Evolutionary conservation across 2,888 invertebrate species (phyloP).

Genomic region (Amblyteles armatorius): DNA sequence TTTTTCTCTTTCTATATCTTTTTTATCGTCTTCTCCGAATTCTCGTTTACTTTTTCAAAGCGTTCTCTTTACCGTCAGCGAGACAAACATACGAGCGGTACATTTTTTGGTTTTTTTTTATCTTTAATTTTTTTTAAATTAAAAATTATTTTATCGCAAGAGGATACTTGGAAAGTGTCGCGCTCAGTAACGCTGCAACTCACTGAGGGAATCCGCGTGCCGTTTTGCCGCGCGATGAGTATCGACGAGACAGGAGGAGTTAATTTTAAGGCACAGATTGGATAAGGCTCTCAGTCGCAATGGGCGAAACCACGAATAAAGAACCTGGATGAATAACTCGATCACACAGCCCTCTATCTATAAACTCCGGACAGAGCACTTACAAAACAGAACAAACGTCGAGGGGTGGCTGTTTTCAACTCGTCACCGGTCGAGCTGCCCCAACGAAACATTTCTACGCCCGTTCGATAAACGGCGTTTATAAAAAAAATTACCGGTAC

Average conservation of each 20-base stretch:
- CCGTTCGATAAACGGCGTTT: background rate
- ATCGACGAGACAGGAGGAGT: conserved; percentile 7
- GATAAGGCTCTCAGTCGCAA: conserved; percentile 13
- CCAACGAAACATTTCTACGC: background rate
- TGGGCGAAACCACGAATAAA: conserved; percentile 8
- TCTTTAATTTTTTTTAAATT: conserved; percentile 8
- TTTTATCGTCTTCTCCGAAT: conserved; percentile 54
- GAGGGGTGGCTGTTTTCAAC: conserved; percentile 10
- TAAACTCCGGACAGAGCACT: conserved; percentile 37
- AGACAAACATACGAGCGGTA: conserved; percentile 7
- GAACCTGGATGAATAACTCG: conserved; percentile 35
- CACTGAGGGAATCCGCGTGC: conserved; percentile 3
- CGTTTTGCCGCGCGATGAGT: background rate
- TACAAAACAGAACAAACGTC: conserved; percentile 34
- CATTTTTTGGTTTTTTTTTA: conserved; percentile 27
- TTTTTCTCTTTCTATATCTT: conserved; percentile 71
- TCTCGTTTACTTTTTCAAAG: conserved; percentile 24
- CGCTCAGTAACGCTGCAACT: conserved; percentile 1
- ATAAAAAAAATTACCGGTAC: background rate
- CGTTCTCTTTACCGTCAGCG: conserved; percentile 5
- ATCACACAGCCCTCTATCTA: conserved; percentile 39
- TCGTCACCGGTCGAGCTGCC: conserved; percentile 11
- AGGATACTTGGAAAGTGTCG: conserved; percentile 22
- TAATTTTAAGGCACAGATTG: conserved; percentile 32
- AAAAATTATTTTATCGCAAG: conserved; percentile 16